These are phyloP conservation scores for Thripadectes ignobilis DNA, from an alignment of 2,797 vertebrate species.

Conservation along the genomic window DNA sequence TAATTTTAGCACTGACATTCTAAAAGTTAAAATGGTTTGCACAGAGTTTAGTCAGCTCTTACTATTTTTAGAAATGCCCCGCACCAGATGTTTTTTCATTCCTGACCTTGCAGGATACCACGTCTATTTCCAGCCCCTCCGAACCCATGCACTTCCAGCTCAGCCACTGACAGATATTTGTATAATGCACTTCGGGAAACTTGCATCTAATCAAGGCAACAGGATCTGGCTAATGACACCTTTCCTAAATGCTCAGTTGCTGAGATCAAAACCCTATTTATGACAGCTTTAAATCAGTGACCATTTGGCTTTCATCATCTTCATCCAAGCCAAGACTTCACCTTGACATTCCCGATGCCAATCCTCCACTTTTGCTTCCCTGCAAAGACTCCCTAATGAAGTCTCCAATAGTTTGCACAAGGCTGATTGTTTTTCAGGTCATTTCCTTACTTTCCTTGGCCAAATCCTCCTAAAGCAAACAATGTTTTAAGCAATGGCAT, in stretches of 20 bases:
- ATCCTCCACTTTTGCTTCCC: neutral
- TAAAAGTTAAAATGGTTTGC: neutral
- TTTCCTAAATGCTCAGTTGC: neutral
- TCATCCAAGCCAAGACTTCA: neutral
- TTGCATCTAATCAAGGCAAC: neutral
- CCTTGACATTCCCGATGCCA: neutral
- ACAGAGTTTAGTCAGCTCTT: neutral
- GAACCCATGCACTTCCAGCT: neutral
- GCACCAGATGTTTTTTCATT: neutral
- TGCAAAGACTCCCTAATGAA: neutral
- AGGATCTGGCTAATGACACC: neutral
- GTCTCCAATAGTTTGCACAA: conserved; percentile 7
- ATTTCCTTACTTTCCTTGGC: neutral
- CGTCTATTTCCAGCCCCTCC: neutral
- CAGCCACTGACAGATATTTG: neutral
- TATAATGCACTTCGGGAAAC: neutral
- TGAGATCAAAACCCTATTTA: neutral
- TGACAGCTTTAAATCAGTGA: neutral
- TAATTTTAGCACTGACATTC: neutral
- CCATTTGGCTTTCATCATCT: conserved; percentile 1
- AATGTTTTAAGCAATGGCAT: neutral
- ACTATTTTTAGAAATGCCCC: neutral
- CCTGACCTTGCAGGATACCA: neutral
- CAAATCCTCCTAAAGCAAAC: conserved; percentile 21
- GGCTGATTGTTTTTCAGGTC: conserved; percentile 16